A percentile compares a stretch with the other conserved stretches of the same genome.
These are phyloP conservation scores for Alauda arvensis DNA, from an alignment of 2,797 vertebrate genomes.

Conservation along the genomic window DNA sequence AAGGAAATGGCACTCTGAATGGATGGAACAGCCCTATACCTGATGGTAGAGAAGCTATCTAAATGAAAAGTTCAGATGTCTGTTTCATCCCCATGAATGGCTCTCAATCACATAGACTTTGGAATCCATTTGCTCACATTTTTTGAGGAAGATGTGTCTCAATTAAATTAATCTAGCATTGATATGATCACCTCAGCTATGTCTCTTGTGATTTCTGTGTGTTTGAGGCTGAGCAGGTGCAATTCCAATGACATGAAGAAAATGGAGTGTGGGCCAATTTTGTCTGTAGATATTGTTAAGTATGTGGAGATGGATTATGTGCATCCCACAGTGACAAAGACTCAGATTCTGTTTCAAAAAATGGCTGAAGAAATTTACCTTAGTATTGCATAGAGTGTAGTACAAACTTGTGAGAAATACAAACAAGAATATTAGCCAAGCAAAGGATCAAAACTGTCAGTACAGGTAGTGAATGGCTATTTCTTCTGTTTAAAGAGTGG, in stretches of 20 bases:
- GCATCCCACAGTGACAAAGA: neutral
- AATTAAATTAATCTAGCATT: neutral
- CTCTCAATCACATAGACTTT: neutral
- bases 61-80: neutral
- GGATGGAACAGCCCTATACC: neutral
- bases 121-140: neutral
- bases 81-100: neutral
- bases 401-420: neutral
- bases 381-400: neutral
- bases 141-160: neutral
- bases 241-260: neutral
- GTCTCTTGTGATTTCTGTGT: neutral
- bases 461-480: neutral
- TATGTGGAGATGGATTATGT: neutral
- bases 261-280: neutral
- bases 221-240: neutral
- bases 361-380: neutral
- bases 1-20: neutral
- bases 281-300: neutral
- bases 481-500: neutral
- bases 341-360: neutral
- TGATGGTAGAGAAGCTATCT: neutral
- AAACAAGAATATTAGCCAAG: neutral
- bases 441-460: neutral
- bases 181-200: neutral